Evolutionary conservation across 2,113 vertebrate species (phyloP), one percentile per base, ranked within the genome.

Genomic region (Urocolius indicus): DNA sequence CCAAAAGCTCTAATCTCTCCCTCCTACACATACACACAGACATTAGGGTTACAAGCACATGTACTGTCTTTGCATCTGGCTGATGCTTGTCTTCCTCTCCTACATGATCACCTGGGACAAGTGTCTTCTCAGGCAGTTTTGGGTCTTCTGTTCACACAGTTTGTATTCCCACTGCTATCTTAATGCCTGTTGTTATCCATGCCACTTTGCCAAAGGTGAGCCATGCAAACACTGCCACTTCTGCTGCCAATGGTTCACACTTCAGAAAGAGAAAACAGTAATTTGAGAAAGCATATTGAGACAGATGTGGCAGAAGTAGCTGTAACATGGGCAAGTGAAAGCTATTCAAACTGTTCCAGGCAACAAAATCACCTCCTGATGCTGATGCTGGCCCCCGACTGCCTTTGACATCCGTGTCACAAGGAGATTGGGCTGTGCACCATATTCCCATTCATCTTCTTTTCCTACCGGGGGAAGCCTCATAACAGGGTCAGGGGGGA

Each of bases 11-110:
- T n/a, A 32, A 29, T 59, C 41, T 29, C 36, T 38, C 24, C 13
- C 15, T 55, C 38, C 38, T 61, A 59, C 51, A 45, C 10, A 5
- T 5, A 19, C 34, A 18, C 30, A 45, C 0, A 0, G 27, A 12
- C 32, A 41, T 41, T 41, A 41, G 38, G 38, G 38, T 13, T 38
- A 54, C 10, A 11, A 6, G 8, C 54, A 49, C 13, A 11, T 16
- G 5, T 17, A 23, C n/a, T 9, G 4, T 26, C 48, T 45, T 30
- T 69, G 55, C 77, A 27, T 27, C 63, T 57, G 59, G 12, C 76
- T 82, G 80, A n/a, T 69, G 49, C 45, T 41, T 34, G 23, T 66
- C 57, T 66, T 83, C 32, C 41, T 45, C 62, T 46, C 41, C 38
- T 52, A 73, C 19, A 5, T 10, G 26, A 62, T 26, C n/a, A 6